These are phyloP conservation scores for Chaetodon auriga DNA, from an alignment of 2,113 vertebrate species.

Conservation along the genomic window DNA sequence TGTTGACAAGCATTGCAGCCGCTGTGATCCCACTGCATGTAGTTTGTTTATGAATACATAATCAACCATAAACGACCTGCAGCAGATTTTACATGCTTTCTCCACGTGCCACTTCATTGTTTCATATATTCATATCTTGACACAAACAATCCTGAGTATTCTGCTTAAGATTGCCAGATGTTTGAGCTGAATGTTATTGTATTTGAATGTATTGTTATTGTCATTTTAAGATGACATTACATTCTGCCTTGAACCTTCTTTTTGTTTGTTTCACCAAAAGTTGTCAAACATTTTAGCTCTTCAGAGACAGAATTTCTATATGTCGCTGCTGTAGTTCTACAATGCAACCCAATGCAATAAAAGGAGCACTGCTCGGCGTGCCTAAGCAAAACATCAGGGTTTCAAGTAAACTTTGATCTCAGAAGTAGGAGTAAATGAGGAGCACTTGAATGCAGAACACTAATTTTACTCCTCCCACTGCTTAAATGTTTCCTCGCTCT, in stretches of 20 bases:
- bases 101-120: not conserved
- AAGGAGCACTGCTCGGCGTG: not conserved
- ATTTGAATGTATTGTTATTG: too few species aligned
- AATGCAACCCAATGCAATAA: not conserved
- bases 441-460: slow-evolving; percentile 4
- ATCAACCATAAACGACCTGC: not conserved
- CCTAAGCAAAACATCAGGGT: not conserved
- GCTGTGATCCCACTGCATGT: too few species aligned
- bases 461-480: not conserved
- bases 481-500: not conserved
- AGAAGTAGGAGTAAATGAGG: slow-evolving; percentile 3
- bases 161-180: not conserved
- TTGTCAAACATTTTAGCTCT: not conserved
- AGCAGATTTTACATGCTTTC: not conserved
- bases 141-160: not conserved
- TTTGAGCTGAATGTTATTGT: not conserved
- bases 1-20: too few species aligned
- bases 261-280: not conserved
- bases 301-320: not conserved
- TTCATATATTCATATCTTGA: not conserved
- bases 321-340: not conserved
- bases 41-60: not conserved
- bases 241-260: not conserved
- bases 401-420: not conserved
- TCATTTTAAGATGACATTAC: not conserved